Conservation (phyloP, 2,113 vertebrate species). For the Mustela nigripes region DNA sequence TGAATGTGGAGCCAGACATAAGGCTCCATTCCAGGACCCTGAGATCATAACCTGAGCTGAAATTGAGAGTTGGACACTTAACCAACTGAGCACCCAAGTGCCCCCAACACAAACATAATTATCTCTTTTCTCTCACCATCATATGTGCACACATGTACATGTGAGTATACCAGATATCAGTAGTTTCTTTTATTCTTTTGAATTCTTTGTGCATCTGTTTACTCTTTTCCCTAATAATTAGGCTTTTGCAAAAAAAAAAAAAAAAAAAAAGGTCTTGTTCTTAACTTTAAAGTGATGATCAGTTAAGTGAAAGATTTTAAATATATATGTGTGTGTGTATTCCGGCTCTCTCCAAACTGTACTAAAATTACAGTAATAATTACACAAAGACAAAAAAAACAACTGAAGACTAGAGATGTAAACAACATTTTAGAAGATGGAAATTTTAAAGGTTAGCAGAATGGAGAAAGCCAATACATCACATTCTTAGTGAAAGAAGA, state of each 20-base stretch:
- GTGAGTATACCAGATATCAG: neutral
- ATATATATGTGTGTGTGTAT: neutral
- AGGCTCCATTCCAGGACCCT: neutral
- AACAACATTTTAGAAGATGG: neutral
- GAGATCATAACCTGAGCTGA: neutral
- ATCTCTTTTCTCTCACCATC: neutral
- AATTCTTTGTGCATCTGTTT: neutral
- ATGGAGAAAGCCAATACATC: neutral
- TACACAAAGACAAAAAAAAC: neutral
- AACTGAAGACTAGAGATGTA: neutral
- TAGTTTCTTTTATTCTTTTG: neutral
- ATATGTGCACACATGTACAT: neutral
- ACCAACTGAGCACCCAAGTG: neutral
- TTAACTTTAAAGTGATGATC: neutral
- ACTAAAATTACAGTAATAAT: neutral
- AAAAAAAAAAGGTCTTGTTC: neutral
- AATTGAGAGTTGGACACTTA: neutral
- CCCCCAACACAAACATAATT: neutral
- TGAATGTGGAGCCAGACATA: neutral
- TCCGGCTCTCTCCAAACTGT: neutral
- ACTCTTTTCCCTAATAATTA: neutral
- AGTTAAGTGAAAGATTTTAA: neutral
- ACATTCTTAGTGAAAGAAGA: neutral
- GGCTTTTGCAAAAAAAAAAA: neutral
- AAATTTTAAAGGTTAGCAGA: neutral